Percentiles rank a stretch among this genome's conserved stretches.
phyloP scores from a whole-genome alignment of 2,113 vertebrate species.

The Vulpes vulpes region DNA sequence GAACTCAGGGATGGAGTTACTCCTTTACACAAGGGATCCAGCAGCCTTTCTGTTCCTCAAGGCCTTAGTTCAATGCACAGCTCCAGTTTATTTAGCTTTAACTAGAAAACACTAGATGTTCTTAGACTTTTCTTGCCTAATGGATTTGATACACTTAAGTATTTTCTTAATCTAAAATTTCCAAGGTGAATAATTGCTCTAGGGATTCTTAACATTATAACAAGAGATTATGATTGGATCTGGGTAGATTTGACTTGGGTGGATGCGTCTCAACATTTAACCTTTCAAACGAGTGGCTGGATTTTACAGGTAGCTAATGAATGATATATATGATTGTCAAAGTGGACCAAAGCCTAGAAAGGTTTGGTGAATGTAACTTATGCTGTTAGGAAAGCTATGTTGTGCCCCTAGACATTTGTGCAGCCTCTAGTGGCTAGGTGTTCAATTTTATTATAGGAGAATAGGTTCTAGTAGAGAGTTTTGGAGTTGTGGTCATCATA shows the following conservation, averaged over 20 bases:
- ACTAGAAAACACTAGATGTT: slow-evolving; percentile 35
- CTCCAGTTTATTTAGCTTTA: slow-evolving; percentile 30
- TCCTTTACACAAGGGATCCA: neutral
- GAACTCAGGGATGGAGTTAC: slow-evolving; percentile 20
- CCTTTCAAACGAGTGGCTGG: neutral
- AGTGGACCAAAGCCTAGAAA: slow-evolving; percentile 20
- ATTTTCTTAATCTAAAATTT: slow-evolving; percentile 63
- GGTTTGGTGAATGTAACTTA: neutral
- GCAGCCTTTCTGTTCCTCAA: neutral
- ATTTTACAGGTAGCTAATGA: slow-evolving; percentile 30
- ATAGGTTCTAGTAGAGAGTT: slow-evolving; percentile 23
- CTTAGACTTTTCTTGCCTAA: slow-evolving; percentile 56
- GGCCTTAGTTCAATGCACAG: neutral
- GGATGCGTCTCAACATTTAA: neutral
- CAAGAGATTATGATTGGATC: slow-evolving; percentile 42
- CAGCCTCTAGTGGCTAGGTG: neutral
- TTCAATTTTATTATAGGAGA: slow-evolving; percentile 7
- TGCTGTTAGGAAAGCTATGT: neutral
- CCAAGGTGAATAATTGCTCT: slow-evolving; percentile 21
- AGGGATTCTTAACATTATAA: slow-evolving; percentile 45
- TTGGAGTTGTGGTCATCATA: slow-evolving; percentile 22
- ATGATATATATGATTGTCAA: neutral
- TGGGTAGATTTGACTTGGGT: neutral
- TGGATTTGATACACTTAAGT: slow-evolving; percentile 40
- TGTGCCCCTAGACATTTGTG: neutral